Percentiles rank a stretch among this genome's conserved stretches.
phyloP scores from a whole-genome alignment of 53 echinoderm and acorn worm species.

The Zoroaster sp. region DNA sequence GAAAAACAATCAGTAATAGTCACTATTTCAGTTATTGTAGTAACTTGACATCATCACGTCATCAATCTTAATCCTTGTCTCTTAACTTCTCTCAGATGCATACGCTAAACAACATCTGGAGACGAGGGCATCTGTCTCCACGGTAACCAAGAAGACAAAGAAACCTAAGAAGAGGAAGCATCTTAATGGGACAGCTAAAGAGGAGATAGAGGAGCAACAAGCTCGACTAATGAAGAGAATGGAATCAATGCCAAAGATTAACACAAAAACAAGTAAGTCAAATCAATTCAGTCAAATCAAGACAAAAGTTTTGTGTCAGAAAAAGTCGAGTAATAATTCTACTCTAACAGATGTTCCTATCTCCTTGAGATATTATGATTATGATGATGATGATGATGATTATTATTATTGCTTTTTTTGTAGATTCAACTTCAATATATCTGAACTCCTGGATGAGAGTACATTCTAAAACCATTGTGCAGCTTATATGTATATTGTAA shows the following conservation, averaged over 20 bases:
- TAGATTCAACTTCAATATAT: neutral
- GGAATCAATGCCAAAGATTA: neutral
- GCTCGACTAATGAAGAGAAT: neutral
- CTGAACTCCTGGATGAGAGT: neutral
- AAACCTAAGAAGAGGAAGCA: conserved; percentile 16
- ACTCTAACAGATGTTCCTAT: too few relatives aligned
- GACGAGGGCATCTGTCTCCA: neutral
- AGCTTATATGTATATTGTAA: conserved; percentile 47
- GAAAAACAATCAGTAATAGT: too few relatives aligned
- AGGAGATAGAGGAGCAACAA: conserved; percentile 13
- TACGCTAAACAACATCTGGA: conserved; percentile 32
- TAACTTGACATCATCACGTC: too few relatives aligned
- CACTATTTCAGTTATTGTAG: too few relatives aligned
- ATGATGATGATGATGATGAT: neutral
- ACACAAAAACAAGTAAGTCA: conserved; percentile 1
- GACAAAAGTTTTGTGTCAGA: too few relatives aligned
- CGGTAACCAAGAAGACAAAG: neutral
- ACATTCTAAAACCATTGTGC: conserved; percentile 21
- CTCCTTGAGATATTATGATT: too few relatives aligned
- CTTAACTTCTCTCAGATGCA: neutral
- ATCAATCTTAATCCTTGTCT: too few relatives aligned
- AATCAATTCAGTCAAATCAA: too few relatives aligned
- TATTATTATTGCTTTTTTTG: neutral
- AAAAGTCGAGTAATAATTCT: too few relatives aligned
- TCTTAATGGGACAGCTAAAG: neutral